Evolutionary conservation across 2,113 vertebrate genomes (phyloP), one percentile per base, ranked within the genome.

Genomic region (Vireo altiloquus): DNA sequence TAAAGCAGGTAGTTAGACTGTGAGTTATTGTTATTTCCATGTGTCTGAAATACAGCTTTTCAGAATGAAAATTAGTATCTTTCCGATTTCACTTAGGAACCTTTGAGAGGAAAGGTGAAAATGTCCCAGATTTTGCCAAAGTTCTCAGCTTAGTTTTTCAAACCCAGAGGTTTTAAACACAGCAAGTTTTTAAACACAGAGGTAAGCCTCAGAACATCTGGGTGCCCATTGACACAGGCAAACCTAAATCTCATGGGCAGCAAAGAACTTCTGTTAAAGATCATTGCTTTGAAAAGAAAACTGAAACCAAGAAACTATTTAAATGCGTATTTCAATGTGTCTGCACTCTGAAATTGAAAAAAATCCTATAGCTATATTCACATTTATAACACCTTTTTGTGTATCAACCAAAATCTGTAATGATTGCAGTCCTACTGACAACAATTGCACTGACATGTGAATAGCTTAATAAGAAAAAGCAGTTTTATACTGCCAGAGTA

Each of bases 401-500:
- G 7, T 31, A 71, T 78, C 65, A 89, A 22, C 33, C 53, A 47
- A 25, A 42, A 61, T 74, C 83, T 90, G 44, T 50, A 80, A 84
- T 59, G 70, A 82, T 15, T 89, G 17, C 23, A 90, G 66, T 35
- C 37, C 60, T n/a, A n/a, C 52, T 54, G 57, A 82, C 63, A 90
- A 69, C 66, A 96, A 81, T 57, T 80, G 30, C 33, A 81, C 60
- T 71, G 78, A 78, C 81, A 92, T 61, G 49, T 82, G 59, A 92
- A 84, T 16, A 74, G 24, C 37, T 89, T 89, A 42, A 54, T 53
- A 90, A 91, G 74, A 89, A 96, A 96, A 92, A 15, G 65, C 68
- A 90, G 60, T 94, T 88, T 92, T 74, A 46, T 35, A 82, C 22
- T 68, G 17, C 64, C 50, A 46, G 28, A 44, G 19, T 40, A 81